Conservation (phyloP, 2,797 vertebrate species). For the Octomys mimax region DNA sequence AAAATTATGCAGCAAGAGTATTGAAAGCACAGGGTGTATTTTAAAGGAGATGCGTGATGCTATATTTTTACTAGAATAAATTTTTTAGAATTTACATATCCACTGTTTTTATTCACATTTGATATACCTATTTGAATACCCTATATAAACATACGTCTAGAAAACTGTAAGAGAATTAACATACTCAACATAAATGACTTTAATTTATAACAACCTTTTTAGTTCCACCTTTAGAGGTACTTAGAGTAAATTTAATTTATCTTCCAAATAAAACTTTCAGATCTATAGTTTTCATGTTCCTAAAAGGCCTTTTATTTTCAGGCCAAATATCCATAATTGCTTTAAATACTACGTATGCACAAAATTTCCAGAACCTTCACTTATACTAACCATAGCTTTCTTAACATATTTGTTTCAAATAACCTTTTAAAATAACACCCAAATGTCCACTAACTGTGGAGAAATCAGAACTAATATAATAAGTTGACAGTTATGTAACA, state of each 20-base stretch:
- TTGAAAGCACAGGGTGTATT: background rate
- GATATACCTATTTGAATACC: background rate
- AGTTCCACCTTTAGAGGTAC: background rate
- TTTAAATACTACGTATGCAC: conserved; percentile 5
- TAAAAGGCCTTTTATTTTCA: background rate
- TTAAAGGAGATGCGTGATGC: background rate
- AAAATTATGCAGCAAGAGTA: background rate
- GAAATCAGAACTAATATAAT: conserved; percentile 8
- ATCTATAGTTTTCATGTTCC: background rate
- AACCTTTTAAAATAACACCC: conserved; percentile 22
- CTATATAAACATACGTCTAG: background rate
- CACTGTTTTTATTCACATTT: background rate
- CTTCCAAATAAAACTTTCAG: background rate
- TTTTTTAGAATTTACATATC: background rate
- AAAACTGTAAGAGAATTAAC: conserved; percentile 36
- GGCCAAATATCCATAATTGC: background rate
- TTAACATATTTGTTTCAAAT: conserved; percentile 42
- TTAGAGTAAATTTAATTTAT: conserved; percentile 23
- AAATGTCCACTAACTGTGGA: background rate
- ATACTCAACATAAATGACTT: conserved; percentile 38
- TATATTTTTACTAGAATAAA: background rate
- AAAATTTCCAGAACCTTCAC: conserved; percentile 11
- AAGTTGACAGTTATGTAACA: background rate
- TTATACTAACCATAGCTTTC: background rate
- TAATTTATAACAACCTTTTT: background rate